Base-by-base conservation (phyloP, 64 coral and sea anemone species). In the Anthopleura sola region DNA sequence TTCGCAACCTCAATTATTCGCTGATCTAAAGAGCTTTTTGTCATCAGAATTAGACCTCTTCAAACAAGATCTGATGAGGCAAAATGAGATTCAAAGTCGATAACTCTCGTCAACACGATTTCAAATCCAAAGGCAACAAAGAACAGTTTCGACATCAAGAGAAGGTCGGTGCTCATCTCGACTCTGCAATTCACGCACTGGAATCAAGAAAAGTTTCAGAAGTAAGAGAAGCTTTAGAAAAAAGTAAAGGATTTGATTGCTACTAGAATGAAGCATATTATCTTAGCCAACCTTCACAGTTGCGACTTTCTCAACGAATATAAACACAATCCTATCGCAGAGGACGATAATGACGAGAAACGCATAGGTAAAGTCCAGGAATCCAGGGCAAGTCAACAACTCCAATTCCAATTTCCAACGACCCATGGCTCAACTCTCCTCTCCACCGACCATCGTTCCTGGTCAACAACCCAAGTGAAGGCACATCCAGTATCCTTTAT, bases 281-380 rank as follows among this genome's bases (percentile, higher is more conserved):
- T 88, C 15, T 71, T 82, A n/a, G 54, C 87, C 82, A 77, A 64
- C 28, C 6, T 82, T 37, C 55, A 82, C 21, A 77, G 78, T 88
- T 88, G 78, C 78, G 55, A 82, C 26, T 88, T 88, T 28, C 37
- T 88, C 33, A 31, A n/a, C 4, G 87, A 82, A 48, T 88, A 82
- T 68, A 88, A 88, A 53, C 19, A 88, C 14, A 50, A 62, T 31
- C 78, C 87, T 28, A 88, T 82, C 40, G 87, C 87, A 17, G 87
- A 88, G 23, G 55, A 88, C 31, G 87, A 71, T 13, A 29, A 26
- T 38, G 87, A 88, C 39, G 78, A 88, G 62, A 88, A 82, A 46
- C 71, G 69, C 36, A 87, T 87, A 18, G 13, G 86, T 55, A 78
- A 75, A 53, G 86, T 66, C 46, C 85, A 47, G 28, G 34, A 77